Base-by-base conservation (phyloP, 2,888 invertebrate species). In the Rhagophthalmus giganteus region DNA sequence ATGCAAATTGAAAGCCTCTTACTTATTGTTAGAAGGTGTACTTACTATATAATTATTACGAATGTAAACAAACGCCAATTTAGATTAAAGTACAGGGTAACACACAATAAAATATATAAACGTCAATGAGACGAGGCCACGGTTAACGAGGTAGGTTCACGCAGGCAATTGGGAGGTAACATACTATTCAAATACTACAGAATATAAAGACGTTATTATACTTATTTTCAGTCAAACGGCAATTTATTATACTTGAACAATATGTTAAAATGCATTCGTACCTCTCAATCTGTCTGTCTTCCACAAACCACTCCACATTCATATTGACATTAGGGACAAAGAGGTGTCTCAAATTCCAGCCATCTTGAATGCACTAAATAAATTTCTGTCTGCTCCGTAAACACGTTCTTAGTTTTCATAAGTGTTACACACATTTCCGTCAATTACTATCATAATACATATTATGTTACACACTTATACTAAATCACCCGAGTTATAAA, bases 291-390 rank as follows among this genome's bases (percentile, higher is more conserved):
- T 79, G 73, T 78, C 78, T 73, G 76, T 79, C 79, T 75, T 79
- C 78, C 76, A 75, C 77, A 79, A 81, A 78, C 75, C 79, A 81
- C 79, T 78, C 80, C 79, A 82, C 79, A 83, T 80, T 80, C 84
- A 84, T 84, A 80, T 80, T 84, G 83, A 78, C 79, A 81, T 78
- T 79, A 79, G 79, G 75, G 79, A 82, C 81, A 81, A 82, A 81
- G 81, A 80, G 78, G 79, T 80, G 80, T 80, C 80, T 83, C 82
- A 84, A 82, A 81, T 81, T 79, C 81, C 84, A 83, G 84, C 84
- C 84, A 85, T 85, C 82, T 84, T 84, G 84, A 67, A 66, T 59
- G 58, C 46, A 46, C 54, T 49, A 50, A 55, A 53, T 55, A 41
- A 44, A 42, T 44, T 60, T 58, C 57, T 64, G 65, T 62, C 65